These are phyloP conservation scores for Athalia circularis DNA, from an alignment of 2,888 invertebrate genomes.

Conservation along the genomic window DNA sequence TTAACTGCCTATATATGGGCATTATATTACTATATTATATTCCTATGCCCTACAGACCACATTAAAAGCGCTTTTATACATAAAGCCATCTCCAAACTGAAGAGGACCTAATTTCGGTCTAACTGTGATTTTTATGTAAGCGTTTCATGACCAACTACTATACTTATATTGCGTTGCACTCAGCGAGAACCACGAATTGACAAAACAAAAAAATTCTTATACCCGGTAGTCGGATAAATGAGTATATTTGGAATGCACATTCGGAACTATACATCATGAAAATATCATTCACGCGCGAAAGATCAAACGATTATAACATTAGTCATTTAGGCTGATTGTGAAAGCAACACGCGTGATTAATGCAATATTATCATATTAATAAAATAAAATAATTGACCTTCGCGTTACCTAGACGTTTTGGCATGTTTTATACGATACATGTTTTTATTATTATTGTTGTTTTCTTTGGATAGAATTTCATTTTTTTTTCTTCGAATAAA, in stretches of 20 bases:
- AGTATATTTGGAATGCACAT: too few relatives aligned
- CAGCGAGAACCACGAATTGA: not conserved
- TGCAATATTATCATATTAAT: too few relatives aligned
- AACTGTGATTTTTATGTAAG: constrained; percentile 20
- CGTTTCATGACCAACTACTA: not conserved
- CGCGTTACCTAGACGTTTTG: too few relatives aligned
- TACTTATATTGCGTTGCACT: not conserved
- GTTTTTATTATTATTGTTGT: too few relatives aligned
- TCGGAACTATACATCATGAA: too few relatives aligned
- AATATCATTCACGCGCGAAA: too few relatives aligned
- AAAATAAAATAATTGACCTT: too few relatives aligned
- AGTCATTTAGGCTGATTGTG: too few relatives aligned
- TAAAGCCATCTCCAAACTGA: constrained; percentile 8
- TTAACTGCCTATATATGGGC: constrained; percentile 33
- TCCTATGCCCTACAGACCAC: not conserved
- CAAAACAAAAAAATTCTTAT: not conserved
- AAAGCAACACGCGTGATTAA: too few relatives aligned
- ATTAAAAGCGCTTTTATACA: constrained; percentile 4
- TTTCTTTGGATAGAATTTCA: too few relatives aligned
- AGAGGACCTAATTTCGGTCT: constrained; percentile 21
- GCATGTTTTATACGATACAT: too few relatives aligned
- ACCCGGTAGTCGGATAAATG: not conserved
- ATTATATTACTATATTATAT: constrained; percentile 34
- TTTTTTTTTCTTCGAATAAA: constrained; percentile 7
- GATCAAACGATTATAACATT: too few relatives aligned